Base-by-base conservation (phyloP, 1,140 invertebrate genomes). In the Penaeus vannamei region DNA sequence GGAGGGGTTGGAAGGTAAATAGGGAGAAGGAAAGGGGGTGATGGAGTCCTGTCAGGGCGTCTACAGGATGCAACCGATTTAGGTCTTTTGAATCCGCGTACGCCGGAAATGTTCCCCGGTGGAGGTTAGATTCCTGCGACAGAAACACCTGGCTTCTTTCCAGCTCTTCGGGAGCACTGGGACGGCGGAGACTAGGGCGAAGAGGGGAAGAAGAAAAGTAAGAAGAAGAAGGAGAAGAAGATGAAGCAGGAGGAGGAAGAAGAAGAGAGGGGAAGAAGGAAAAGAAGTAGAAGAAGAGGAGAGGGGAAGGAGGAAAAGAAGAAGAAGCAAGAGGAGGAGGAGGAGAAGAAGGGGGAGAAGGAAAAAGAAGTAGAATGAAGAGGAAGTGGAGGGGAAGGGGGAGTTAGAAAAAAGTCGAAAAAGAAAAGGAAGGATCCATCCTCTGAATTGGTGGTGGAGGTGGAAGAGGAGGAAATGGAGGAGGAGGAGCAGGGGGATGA, bases 381-480 rank as follows among this genome's bases (percentile, higher is more conserved):
- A 84, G 82, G 29, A 84, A 10, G 82, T 32, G 61, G 61, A 72
- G 22, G 66, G 23, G 66, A 14, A 72, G 32, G 66, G 23, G 32
- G 66, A 72, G 14, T 2, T 20, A 26, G 36, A 59, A 29, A 29
- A 82, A 22, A 22, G 81, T n/a, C 61, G 36, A 32, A 83, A 53
- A 26, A 60, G 62, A 61, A 83, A 83, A 23, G n/a, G 36, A 20
- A 12, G 77, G 46, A 36, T 80, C n/a, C n/a, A n/a, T n/a, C n/a
- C n/a, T n/a, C n/a, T n/a, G n/a, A n/a, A 14, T 36, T 29, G 46
- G 77, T 80, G 77, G 42, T 10, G 46, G 22, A 83, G 26, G 81
- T 46, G 8, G 26, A 61, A 26, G n/a, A 29, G 59, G n/a, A 83
- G 36, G 46, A 60, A n/a, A 26, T 60, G 29, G 17, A 26, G 22